Conservation (phyloP, 2,888 invertebrate genomes). For the Acronicta leporina region DNA sequence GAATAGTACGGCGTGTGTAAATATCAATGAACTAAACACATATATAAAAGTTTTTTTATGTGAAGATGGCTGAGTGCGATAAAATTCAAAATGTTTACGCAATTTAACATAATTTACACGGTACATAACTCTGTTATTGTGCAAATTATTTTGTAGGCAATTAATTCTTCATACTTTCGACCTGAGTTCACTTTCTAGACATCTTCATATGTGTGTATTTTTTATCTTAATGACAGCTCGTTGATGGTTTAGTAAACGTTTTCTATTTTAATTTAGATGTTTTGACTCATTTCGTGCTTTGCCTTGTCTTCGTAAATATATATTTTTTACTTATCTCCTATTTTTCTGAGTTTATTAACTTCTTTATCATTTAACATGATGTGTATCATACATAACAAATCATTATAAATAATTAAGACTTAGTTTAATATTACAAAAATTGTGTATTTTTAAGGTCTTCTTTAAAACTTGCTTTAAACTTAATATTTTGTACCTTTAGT, state of each 20-base stretch:
- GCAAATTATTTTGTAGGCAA: slow-evolving; percentile 29
- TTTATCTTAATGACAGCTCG: slow-evolving; percentile 11
- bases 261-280: neutral
- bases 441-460: neutral
- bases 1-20: neutral
- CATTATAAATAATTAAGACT: neutral
- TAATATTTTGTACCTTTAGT: neutral
- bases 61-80: slow-evolving; percentile 16
- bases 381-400: neutral
- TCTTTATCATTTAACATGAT: neutral
- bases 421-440: neutral
- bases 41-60: slow-evolving; percentile 2
- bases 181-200: slow-evolving; percentile 43
- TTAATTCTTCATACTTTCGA: slow-evolving; percentile 51
- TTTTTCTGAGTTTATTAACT: neutral
- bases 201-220: slow-evolving; percentile 11
- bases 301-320: neutral
- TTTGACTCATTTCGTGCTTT: neutral
- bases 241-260: neutral
- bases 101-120: slow-evolving; percentile 24
- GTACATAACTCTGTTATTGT: slow-evolving; percentile 23
- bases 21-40: neutral
- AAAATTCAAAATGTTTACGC: slow-evolving; percentile 40
- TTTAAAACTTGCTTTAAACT: slow-evolving; percentile 5
- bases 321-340: neutral